These are phyloP conservation scores for Galerucella calmariensis DNA, from an alignment of 2,888 invertebrate genomes.

Conservation along the genomic window DNA sequence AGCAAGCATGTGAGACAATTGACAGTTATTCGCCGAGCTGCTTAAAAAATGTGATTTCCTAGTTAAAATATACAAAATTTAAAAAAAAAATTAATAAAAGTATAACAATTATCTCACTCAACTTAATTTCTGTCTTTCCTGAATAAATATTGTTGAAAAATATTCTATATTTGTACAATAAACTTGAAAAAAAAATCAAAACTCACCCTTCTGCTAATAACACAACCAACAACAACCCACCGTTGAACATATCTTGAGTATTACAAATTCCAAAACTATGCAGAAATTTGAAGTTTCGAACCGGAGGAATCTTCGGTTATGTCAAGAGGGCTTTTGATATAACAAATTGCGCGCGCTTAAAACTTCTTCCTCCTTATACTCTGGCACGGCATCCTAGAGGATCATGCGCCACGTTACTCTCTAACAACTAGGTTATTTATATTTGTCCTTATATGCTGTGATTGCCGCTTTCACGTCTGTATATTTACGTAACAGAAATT, in stretches of 20 bases:
- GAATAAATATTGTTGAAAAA: background rate
- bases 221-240: background rate
- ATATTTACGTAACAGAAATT: background rate
- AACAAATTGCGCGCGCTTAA: constrained; percentile 40
- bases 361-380: constrained; percentile 19
- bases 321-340: constrained; percentile 29
- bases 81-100: no score
- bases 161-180: background rate
- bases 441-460: background rate
- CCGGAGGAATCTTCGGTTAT: constrained; percentile 4
- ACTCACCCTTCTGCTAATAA: constrained; percentile 16
- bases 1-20: no score
- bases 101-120: no score
- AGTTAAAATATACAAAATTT: no score
- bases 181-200: background rate
- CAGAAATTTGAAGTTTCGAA: constrained; percentile 21
- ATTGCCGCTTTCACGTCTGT: background rate
- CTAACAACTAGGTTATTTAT: constrained; percentile 3
- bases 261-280: constrained; percentile 4
- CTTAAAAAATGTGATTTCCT: no score
- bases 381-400: constrained; percentile 19
- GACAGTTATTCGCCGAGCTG: no score
- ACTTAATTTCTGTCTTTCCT: no score
- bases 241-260: background rate
- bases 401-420: constrained; percentile 32